Conservation (phyloP, 1,140 invertebrate genomes). For the Schlechtendalia chinensis region DNA sequence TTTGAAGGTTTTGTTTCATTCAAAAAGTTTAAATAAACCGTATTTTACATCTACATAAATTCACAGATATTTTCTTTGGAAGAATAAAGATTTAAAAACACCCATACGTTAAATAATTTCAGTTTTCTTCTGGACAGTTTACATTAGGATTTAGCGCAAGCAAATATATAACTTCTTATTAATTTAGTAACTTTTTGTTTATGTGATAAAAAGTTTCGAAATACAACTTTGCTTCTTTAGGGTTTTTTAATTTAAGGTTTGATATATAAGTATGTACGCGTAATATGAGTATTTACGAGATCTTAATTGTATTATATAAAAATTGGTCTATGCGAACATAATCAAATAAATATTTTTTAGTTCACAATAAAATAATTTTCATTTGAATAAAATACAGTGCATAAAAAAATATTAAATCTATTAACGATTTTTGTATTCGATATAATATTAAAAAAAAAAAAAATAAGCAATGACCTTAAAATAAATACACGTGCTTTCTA, state of each 20-base stretch:
- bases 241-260: slow-evolving; percentile 2
- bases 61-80: not conserved
- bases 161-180: slow-evolving; percentile 22
- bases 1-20: slow-evolving; percentile 7
- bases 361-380: too few species aligned
- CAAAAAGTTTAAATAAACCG: slow-evolving; percentile 23
- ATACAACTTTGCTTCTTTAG: not conserved
- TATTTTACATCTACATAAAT: slow-evolving; percentile 19
- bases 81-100: slow-evolving; percentile 6
- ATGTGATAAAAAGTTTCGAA: slow-evolving; percentile 22
- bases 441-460: too few species aligned
- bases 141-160: slow-evolving; percentile 6
- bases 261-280: not conserved
- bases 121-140: not conserved
- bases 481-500: too few species aligned
- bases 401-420: too few species aligned
- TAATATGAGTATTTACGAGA: not conserved
- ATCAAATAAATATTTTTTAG: too few species aligned
- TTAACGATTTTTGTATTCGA: too few species aligned
- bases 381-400: too few species aligned
- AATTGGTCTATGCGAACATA: too few species aligned
- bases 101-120: slow-evolving; percentile 1
- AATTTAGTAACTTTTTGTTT: slow-evolving; percentile 17
- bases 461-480: too few species aligned
- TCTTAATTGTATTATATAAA: not conserved